Conservation (phyloP, 2,113 vertebrate genomes). For the Cyanistes caeruleus region DNA sequence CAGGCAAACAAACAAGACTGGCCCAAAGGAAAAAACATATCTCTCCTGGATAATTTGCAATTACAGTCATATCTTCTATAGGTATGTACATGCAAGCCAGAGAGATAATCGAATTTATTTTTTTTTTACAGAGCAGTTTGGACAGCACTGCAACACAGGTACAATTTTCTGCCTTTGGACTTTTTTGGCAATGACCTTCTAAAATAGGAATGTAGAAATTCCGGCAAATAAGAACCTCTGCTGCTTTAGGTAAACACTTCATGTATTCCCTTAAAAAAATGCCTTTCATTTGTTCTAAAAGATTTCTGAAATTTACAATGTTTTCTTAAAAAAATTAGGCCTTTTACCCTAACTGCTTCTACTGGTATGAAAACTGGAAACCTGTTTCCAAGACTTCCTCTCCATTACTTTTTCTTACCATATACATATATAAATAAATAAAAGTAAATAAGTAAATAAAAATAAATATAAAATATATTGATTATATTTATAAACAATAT, state of each 20-base stretch:
- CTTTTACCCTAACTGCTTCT: neutral
- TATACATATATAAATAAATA: neutral
- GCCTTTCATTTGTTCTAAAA: neutral
- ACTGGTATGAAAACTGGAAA: neutral
- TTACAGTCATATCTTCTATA: neutral
- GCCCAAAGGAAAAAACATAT: neutral
- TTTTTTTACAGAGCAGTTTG: neutral
- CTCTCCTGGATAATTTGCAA: neutral
- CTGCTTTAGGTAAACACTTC: neutral
- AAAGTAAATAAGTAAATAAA: no score
- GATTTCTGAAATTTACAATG: neutral
- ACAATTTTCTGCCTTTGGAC: neutral
- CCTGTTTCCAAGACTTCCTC: neutral
- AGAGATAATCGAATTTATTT: rapidly evolving
- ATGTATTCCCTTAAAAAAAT: neutral
- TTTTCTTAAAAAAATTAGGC: neutral
- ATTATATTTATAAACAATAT: no score
- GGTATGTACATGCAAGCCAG: neutral
- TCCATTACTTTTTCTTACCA: neutral
- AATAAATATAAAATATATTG: no score
- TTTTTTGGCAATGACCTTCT: neutral
- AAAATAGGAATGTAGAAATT: neutral
- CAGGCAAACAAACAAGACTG: neutral
- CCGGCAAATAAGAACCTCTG: neutral
- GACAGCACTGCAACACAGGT: neutral